phyloP scores from a whole-genome alignment of 1,140 invertebrate species.

The Wiebesia pumilae region DNA sequence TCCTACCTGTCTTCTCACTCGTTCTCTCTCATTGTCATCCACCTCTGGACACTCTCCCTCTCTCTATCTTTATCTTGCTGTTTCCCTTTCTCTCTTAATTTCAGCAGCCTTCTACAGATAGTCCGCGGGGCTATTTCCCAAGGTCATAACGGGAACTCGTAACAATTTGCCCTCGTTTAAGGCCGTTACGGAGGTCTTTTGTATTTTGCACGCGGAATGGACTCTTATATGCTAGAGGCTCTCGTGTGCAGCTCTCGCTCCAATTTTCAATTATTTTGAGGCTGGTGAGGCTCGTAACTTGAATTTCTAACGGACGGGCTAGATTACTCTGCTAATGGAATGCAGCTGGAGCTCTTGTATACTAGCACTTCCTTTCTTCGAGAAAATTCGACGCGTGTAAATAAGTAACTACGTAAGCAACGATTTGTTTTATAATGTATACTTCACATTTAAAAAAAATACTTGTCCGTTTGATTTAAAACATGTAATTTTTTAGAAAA shows the following conservation, averaged over 20 bases:
- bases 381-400: neutral
- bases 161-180: constrained; percentile 51
- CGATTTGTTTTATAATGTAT: neutral
- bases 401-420: neutral
- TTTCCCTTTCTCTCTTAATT: constrained; percentile 28
- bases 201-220: constrained; percentile 25
- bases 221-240: constrained; percentile 10
- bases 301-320: neutral
- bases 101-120: neutral
- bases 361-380: neutral
- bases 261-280: constrained; percentile 52
- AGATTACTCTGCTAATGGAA: constrained; percentile 18
- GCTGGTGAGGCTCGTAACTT: neutral
- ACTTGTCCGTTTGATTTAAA: neutral
- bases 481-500: neutral
- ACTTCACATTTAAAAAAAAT: neutral
- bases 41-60: no score
- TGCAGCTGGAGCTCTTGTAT: neutral
- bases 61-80: no score
- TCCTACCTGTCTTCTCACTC: neutral
- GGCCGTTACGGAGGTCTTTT: constrained; percentile 34
- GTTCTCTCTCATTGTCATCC: no score
- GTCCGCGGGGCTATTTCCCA: constrained; percentile 28
- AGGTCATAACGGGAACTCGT: constrained; percentile 47
- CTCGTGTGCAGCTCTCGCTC: constrained; percentile 1